These are phyloP conservation scores for Tragelaphus imberbis DNA, from an alignment of 2,113 vertebrate genomes.

Conservation along the genomic window DNA sequence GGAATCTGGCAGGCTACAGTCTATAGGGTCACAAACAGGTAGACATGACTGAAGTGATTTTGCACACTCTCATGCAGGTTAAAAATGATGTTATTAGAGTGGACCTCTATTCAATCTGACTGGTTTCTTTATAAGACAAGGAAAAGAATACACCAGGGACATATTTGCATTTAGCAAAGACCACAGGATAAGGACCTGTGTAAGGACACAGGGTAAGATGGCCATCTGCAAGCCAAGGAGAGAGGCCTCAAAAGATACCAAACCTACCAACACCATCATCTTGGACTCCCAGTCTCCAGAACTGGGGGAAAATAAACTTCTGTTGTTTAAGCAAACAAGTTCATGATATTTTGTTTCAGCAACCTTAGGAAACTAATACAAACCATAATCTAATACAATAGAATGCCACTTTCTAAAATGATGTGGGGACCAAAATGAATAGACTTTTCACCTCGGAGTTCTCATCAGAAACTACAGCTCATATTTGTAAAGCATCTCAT, in stretches of 20 bases:
- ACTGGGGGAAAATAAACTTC: not conserved
- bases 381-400: not conserved
- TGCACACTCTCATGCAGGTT: not conserved
- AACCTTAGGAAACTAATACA: not conserved
- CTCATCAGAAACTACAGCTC: not conserved
- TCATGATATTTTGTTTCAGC: not conserved
- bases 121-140: not conserved
- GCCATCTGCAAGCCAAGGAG: not conserved
- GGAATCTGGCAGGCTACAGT: not conserved
- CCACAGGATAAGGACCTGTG: not conserved
- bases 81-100: not conserved
- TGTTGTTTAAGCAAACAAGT: not conserved
- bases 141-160: not conserved
- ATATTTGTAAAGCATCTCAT: not conserved
- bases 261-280: not conserved
- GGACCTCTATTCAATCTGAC: not conserved
- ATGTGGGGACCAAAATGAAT: not conserved
- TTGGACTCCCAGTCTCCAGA: not conserved
- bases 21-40: not conserved
- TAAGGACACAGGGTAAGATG: not conserved
- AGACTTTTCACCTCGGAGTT: not conserved
- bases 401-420: not conserved
- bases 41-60: not conserved
- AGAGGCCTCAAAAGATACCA: not conserved
- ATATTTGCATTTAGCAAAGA: not conserved